Percentiles rank a stretch among this genome's conserved stretches.
Conservation (phyloP, 2,888 invertebrate species). For the Platynereis dumerilii region DNA sequence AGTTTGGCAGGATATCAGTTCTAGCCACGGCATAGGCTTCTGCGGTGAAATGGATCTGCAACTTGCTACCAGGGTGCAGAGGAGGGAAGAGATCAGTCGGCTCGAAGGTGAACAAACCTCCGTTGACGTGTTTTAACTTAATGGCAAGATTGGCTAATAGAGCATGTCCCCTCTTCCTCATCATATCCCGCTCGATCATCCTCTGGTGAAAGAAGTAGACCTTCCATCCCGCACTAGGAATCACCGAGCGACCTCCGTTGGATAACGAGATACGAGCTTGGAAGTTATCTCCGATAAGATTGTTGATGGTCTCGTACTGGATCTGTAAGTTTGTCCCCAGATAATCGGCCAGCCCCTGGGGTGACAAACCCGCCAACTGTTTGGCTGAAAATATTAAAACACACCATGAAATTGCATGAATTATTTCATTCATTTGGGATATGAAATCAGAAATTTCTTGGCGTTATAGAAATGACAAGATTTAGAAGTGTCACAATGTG, state of each 20-base stretch:
- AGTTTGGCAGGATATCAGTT: constrained; percentile 45
- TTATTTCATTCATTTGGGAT: too few species aligned
- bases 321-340: constrained; percentile 37
- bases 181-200: constrained; percentile 24
- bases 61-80: constrained; percentile 30
- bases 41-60: constrained; percentile 32
- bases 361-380: too few species aligned
- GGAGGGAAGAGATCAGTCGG: constrained; percentile 29
- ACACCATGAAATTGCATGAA: too few species aligned
- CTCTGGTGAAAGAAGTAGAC: constrained; percentile 40
- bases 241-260: constrained; percentile 38
- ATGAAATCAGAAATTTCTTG: too few species aligned
- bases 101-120: constrained; percentile 40
- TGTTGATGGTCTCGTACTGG: constrained; percentile 39
- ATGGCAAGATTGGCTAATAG: constrained; percentile 34
- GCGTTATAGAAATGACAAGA: too few species aligned
- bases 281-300: constrained; percentile 34
- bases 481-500: too few species aligned
- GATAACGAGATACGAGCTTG: constrained; percentile 39
- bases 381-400: too few species aligned
- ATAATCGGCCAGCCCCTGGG: constrained; percentile 27
- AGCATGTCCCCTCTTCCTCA: constrained; percentile 16
- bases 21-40: constrained; percentile 37
- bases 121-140: constrained; percentile 39
- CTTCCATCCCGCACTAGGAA: constrained; percentile 40